A percentile compares a stretch with the other conserved stretches of the same genome.
phyloP scores from a whole-genome alignment of 92 coral and sea anemone species.

The Epizoanthus ramosus region DNA sequence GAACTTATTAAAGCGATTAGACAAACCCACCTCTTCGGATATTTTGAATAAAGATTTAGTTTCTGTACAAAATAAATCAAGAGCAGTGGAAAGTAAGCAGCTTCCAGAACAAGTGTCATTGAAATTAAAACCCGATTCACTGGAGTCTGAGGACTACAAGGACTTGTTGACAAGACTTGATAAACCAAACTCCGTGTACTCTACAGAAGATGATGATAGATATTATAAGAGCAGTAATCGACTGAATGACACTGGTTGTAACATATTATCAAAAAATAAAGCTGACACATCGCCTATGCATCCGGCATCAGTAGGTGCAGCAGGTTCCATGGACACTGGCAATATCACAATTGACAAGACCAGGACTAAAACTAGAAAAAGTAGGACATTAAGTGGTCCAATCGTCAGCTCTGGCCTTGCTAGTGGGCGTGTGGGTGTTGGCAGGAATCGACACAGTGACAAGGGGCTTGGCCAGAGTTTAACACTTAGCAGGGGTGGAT shows the following conservation, averaged over 20 bases:
- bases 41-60: not conserved
- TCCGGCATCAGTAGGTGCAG: too few species aligned
- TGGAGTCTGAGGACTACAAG: not conserved
- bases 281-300: not conserved
- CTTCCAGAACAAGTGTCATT: not conserved
- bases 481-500: constrained; percentile 4
- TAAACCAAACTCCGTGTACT: not conserved
- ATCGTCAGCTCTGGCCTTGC: constrained; percentile 34
- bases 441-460: constrained; percentile 12
- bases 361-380: constrained; percentile 19
- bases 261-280: not conserved
- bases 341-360: constrained; percentile 8
- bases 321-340: too few species aligned
- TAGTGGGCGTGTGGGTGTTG: constrained; percentile 1
- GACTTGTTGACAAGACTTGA: not conserved
- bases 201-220: not conserved
- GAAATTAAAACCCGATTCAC: not conserved
- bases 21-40: constrained; percentile 43
- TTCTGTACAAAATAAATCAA: constrained; percentile 7
- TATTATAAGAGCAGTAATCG: not conserved
- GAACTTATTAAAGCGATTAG: constrained; percentile 67
- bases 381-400: constrained; percentile 26
- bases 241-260: not conserved
- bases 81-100: not conserved
- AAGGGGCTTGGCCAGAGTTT: constrained; percentile 14